A percentile compares a stretch with the other conserved stretches of the same genome.
Evolutionary conservation across 1,140 invertebrate species (phyloP).

Genomic region (Pectinophora gossypiella): DNA sequence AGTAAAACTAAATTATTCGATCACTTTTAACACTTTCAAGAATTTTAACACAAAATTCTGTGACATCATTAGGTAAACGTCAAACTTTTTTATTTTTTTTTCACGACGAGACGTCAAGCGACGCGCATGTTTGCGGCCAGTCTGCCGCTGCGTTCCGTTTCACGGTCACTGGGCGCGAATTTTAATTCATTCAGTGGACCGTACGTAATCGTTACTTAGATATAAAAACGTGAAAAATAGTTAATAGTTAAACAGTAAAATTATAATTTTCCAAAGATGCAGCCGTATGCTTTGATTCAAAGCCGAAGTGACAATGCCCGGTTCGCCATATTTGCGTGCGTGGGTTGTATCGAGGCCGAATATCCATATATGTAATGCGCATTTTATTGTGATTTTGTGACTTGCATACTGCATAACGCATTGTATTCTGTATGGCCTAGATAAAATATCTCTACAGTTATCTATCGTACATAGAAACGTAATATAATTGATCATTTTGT

Average conservation of each 20-base stretch:
- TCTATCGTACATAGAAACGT: background rate
- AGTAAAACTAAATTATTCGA: background rate
- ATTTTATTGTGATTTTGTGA: conserved; percentile 45
- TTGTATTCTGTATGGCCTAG: background rate
- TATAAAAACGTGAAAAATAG: conserved; percentile 3
- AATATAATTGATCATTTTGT: no score
- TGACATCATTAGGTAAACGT: conserved; percentile 46
- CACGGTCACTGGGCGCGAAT: conserved; percentile 36
- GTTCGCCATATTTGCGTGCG: conserved; percentile 38
- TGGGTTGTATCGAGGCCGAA: conserved; percentile 56
- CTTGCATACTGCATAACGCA: conserved; percentile 41
- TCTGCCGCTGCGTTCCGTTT: conserved; percentile 52
- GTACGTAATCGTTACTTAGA: conserved; percentile 22
- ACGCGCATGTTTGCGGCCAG: conserved; percentile 38
- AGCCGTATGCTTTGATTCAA: background rate
- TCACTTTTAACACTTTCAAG: background rate
- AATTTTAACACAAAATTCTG: conserved; percentile 16
- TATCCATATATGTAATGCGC: conserved; percentile 33
- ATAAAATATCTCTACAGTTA: background rate
- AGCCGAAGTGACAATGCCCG: conserved; percentile 51
- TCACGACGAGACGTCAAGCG: conserved; percentile 26
- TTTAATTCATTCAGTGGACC: conserved; percentile 32
- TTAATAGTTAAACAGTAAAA: background rate
- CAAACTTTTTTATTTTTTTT: conserved; percentile 54
- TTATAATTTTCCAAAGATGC: background rate